phyloP scores from a whole-genome alignment of 92 coral and sea anemone genomes.

The Montipora capitata region DNA sequence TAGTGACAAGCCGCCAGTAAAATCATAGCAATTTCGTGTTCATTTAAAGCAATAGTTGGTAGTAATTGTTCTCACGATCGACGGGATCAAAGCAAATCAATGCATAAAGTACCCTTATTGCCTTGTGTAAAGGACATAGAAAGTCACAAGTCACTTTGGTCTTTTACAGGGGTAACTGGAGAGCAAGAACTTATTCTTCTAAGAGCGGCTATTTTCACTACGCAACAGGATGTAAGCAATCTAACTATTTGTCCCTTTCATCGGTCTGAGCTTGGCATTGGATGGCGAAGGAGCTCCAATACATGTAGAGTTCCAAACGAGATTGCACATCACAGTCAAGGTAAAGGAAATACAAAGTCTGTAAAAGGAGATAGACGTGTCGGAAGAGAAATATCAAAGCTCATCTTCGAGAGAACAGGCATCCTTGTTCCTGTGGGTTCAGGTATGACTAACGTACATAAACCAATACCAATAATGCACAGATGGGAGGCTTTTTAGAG shows the following conservation, averaged over 20 bases:
- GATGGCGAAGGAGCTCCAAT: too few species aligned
- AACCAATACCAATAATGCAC: background rate
- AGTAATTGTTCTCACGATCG: background rate
- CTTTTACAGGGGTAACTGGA: too few species aligned
- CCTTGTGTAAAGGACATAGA: too few species aligned
- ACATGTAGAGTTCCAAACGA: background rate
- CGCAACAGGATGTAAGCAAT: background rate
- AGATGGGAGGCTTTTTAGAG: background rate
- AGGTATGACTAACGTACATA: too few species aligned
- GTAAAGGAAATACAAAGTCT: too few species aligned
- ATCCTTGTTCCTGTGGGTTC: too few species aligned
- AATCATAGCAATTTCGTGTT: background rate
- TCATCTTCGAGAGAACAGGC: constrained; percentile 3
- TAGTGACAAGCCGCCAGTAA: background rate
- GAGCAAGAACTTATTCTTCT: too few species aligned
- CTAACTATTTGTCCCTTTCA: background rate
- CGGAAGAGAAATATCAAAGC: background rate
- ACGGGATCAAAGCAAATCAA: background rate
- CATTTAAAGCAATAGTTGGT: background rate
- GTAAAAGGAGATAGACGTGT: background rate
- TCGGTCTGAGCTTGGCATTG: too few species aligned
- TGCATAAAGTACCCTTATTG: background rate
- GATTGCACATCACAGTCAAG: background rate
- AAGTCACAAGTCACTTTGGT: too few species aligned
- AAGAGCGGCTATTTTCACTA: constrained; percentile 7